These are phyloP conservation scores for Drosophila dunni DNA, from an alignment of 1,140 invertebrate species.

Conservation along the genomic window DNA sequence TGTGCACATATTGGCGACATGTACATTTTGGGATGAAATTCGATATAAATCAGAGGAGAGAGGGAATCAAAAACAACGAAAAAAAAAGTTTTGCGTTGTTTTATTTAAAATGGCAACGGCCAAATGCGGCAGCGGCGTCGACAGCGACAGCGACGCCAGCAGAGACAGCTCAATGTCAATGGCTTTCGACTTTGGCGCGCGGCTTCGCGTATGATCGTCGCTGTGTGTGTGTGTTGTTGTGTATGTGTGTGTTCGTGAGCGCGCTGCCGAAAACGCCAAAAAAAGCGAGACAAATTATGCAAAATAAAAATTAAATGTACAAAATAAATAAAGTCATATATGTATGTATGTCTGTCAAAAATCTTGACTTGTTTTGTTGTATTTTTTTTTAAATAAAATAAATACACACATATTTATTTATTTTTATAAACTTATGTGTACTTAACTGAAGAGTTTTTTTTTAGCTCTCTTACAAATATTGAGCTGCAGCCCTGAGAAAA, in stretches of 20 bases:
- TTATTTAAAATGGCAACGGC: conserved; percentile 68
- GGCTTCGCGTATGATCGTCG: conserved; percentile 11
- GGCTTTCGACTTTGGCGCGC: conserved; percentile 48
- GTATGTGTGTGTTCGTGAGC: conserved; percentile 12
- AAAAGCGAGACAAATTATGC: conserved; percentile 54
- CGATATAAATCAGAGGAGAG: conserved; percentile 56
- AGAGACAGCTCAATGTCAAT: conserved; percentile 79
- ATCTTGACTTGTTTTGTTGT: conserved; percentile 51
- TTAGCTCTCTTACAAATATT: background rate
- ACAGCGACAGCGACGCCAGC: conserved; percentile 38
- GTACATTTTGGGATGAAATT: conserved; percentile 71
- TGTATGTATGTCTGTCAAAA: conserved; percentile 45
- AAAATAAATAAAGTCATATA: conserved; percentile 59
- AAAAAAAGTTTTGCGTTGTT: conserved; percentile 36
- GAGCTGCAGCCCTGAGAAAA: background rate
- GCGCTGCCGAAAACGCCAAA: conserved; percentile 40
- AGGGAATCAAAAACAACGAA: background rate
- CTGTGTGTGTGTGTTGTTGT: conserved; percentile 9
- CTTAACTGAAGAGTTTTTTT: conserved; percentile 2
- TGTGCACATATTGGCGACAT: conserved; percentile 41
- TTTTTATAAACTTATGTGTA: background rate
- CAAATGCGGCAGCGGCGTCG: conserved; percentile 59
- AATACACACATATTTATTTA: background rate
- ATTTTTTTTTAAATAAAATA: conserved; percentile 4
- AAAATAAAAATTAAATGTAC: conserved; percentile 43